These are phyloP conservation scores for Lophius piscatorius DNA, from an alignment of 2,113 vertebrate genomes.

Conservation along the genomic window DNA sequence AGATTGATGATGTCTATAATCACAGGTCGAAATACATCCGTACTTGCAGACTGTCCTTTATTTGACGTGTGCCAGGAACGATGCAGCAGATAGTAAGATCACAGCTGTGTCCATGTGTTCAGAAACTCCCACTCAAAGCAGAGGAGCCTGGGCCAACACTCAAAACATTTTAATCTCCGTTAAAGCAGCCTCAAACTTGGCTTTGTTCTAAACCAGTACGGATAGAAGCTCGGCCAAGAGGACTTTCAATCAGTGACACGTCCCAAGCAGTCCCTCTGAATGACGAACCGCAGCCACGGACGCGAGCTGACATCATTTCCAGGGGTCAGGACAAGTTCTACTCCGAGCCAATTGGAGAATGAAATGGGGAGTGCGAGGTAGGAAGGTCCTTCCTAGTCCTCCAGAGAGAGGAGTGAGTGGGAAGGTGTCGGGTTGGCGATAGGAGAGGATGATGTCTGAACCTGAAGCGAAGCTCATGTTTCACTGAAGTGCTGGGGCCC, in stretches of 20 bases:
- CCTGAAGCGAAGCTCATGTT: background rate
- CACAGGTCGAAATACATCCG: too few species aligned
- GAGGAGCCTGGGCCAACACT: too few species aligned
- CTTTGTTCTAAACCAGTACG: constrained; percentile 4
- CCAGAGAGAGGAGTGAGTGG: background rate
- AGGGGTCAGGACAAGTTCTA: constrained; percentile 2
- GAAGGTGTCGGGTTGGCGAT: background rate
- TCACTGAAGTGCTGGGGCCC: background rate
- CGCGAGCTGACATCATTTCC: constrained; percentile 37
- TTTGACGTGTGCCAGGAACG: background rate
- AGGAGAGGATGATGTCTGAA: background rate
- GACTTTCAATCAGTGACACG: constrained; percentile 17
- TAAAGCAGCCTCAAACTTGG: constrained; percentile 20
- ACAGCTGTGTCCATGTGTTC: constrained; percentile 33
- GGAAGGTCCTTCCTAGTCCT: fast-evolving
- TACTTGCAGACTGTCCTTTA: background rate
- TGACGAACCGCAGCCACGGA: constrained; percentile 42
- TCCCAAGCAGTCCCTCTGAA: constrained; percentile 21
- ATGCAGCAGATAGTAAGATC: background rate
- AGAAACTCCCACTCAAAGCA: background rate
- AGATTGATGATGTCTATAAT: too few species aligned
- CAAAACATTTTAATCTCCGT: constrained; percentile 17
- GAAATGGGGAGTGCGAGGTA: background rate
- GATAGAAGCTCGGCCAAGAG: constrained; percentile 35
- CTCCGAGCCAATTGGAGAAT: constrained; percentile 23